phyloP scores from a whole-genome alignment of 2,888 invertebrate genomes.

The Caenorhabditis becei region DNA sequence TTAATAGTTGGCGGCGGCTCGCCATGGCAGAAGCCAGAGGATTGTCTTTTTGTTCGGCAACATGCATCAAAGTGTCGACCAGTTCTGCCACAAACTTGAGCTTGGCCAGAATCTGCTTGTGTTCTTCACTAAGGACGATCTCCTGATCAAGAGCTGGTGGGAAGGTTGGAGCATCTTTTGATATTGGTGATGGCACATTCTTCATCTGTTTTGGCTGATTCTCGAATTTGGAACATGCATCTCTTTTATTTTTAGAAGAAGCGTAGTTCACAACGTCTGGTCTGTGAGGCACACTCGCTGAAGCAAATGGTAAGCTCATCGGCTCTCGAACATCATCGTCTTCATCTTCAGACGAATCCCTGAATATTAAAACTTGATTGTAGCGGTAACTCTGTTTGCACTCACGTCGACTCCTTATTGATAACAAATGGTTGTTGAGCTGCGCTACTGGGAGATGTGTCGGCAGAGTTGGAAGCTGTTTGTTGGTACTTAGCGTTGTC shows the following conservation, averaged over 20 bases:
- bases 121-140: constrained; percentile 89
- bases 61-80: constrained; percentile 93
- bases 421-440: constrained; percentile 48
- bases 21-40: constrained; percentile 79
- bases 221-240: not conserved
- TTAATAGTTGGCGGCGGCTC: constrained; percentile 37
- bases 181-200: not conserved
- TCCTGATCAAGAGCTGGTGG: constrained; percentile 95
- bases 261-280: not conserved
- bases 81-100: constrained; percentile 96
- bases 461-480: constrained; percentile 28
- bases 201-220: not conserved
- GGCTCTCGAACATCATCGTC: constrained; percentile 70
- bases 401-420: constrained; percentile 49
- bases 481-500: constrained; percentile 69
- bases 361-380: constrained; percentile 17
- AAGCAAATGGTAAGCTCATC: constrained; percentile 69
- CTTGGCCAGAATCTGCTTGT: constrained; percentile 87
- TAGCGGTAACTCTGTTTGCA: not conserved
- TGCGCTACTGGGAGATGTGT: constrained; percentile 11
- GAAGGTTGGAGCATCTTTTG: constrained; percentile 62
- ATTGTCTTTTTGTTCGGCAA: constrained; percentile 84
- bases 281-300: constrained; percentile 10
- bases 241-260: not conserved
- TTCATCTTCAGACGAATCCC: constrained; percentile 69